Evolutionary conservation across 2,797 vertebrate genomes (phyloP).

Genomic region (Centropyge bicolor): DNA sequence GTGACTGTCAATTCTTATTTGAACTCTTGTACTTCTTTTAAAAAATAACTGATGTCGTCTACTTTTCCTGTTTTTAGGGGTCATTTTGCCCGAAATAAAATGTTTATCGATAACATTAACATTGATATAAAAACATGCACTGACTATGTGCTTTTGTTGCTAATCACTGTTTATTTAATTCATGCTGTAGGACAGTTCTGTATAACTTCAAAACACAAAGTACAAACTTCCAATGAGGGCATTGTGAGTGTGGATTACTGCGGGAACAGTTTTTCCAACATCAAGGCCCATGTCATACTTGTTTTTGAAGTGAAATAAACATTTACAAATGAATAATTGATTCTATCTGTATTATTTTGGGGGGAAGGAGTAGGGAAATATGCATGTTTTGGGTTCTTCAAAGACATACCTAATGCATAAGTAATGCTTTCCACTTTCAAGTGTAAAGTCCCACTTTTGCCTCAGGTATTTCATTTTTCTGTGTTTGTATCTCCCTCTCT

Average conservation of each 20-base stretch:
- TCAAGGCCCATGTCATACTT: constrained; percentile 75
- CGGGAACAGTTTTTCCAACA: constrained; percentile 68
- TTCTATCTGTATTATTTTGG: constrained; percentile 81
- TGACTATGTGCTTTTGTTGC: constrained; percentile 9
- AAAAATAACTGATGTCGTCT: not conserved
- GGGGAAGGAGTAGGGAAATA: constrained; percentile 63
- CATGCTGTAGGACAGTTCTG: constrained; percentile 46
- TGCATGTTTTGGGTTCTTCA: constrained; percentile 80
- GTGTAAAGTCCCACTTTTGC: constrained; percentile 82
- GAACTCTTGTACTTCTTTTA: constrained; percentile 13
- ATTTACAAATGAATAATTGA: constrained; percentile 84
- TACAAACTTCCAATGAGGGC: constrained; percentile 55
- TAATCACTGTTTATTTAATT: constrained; percentile 48
- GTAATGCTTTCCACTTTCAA: constrained; percentile 83
- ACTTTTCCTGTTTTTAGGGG: not conserved
- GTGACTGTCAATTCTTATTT: not conserved
- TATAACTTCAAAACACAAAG: constrained; percentile 64
- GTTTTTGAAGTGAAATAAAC: constrained; percentile 83
- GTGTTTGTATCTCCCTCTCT: constrained; percentile 67
- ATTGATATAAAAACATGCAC: constrained; percentile 15
- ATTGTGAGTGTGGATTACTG: constrained; percentile 54
- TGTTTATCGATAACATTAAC: constrained; percentile 15
- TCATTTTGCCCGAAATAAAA: constrained; percentile 1
- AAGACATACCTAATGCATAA: constrained; percentile 85
- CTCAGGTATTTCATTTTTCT: constrained; percentile 75